These are phyloP conservation scores for Loripinus fragilis DNA, from an alignment of 2,888 invertebrate species.

Conservation along the genomic window DNA sequence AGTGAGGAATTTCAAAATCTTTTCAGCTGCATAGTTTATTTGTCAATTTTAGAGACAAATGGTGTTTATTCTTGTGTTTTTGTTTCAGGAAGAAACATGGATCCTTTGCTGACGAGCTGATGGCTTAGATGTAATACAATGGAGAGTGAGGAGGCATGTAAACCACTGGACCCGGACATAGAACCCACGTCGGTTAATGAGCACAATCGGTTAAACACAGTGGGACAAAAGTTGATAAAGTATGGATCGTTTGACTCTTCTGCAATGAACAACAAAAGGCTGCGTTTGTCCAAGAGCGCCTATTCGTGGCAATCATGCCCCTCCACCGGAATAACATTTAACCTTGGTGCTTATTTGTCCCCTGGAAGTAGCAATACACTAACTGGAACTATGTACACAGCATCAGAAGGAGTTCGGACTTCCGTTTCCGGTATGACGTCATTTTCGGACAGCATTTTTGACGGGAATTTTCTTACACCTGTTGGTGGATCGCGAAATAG, in stretches of 20 bases:
- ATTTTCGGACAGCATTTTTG: constrained; percentile 33
- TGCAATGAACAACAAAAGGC: not conserved
- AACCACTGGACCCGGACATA: not conserved
- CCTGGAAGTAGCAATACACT: constrained; percentile 45
- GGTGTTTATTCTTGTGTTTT: not conserved
- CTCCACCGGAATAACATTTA: not conserved
- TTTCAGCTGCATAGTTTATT: not conserved
- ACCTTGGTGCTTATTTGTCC: constrained; percentile 28
- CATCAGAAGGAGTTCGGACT: constrained; percentile 49
- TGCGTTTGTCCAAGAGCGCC: not conserved
- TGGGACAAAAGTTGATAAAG: not conserved
- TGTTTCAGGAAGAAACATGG: not conserved
- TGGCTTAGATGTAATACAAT: not conserved
- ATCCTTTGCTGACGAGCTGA: no score
- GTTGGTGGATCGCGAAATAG: constrained; percentile 27
- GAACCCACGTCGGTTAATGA: not conserved
- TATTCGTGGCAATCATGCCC: constrained; percentile 11
- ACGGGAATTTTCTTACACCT: constrained; percentile 40
- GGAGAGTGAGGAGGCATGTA: not conserved
- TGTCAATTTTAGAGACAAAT: not conserved
- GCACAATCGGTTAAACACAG: not conserved
- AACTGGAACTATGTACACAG: constrained; percentile 56
- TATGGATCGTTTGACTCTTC: constrained; percentile 4
- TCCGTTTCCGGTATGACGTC: constrained; percentile 49
- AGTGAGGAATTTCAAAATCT: not conserved